Evolutionary conservation across 2,888 invertebrate genomes (phyloP).

Genomic region (Eilema depressum): DNA sequence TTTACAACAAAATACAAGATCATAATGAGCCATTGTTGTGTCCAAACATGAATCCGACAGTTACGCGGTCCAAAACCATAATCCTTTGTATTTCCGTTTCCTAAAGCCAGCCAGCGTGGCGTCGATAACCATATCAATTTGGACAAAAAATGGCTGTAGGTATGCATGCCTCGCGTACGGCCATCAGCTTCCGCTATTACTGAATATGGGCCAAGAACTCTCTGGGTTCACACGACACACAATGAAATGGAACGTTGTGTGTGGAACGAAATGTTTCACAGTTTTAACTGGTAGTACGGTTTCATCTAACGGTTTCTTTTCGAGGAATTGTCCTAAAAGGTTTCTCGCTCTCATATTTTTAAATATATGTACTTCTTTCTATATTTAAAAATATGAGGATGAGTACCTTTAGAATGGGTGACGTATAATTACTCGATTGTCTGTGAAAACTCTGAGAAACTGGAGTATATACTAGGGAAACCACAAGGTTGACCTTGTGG

Average conservation of each 20-base stretch:
- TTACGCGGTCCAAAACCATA: constrained; percentile 37
- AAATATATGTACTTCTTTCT: too few species aligned
- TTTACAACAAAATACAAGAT: neutral
- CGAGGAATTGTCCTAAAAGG: neutral
- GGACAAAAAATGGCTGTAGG: constrained; percentile 31
- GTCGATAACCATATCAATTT: constrained; percentile 32
- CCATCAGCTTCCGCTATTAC: constrained; percentile 64
- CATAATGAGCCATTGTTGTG: constrained; percentile 52
- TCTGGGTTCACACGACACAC: constrained; percentile 9
- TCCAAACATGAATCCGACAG: constrained; percentile 33
- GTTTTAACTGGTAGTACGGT: neutral
- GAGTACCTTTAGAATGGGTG: too few species aligned
- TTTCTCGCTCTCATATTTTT: too few species aligned
- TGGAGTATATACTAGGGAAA: too few species aligned
- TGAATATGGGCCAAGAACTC: constrained; percentile 61
- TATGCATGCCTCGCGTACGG: constrained; percentile 50
- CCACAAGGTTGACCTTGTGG: too few species aligned
- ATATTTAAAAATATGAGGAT: too few species aligned
- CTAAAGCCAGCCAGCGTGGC: constrained; percentile 31
- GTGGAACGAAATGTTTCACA: constrained; percentile 1
- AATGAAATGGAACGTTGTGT: neutral
- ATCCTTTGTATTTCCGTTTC: constrained; percentile 55
- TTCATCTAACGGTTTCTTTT: neutral
- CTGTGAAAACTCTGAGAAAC: too few species aligned
- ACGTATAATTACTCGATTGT: too few species aligned